phyloP scores from a whole-genome alignment of 2,888 invertebrate genomes.

The Argyra leucocephala region DNA sequence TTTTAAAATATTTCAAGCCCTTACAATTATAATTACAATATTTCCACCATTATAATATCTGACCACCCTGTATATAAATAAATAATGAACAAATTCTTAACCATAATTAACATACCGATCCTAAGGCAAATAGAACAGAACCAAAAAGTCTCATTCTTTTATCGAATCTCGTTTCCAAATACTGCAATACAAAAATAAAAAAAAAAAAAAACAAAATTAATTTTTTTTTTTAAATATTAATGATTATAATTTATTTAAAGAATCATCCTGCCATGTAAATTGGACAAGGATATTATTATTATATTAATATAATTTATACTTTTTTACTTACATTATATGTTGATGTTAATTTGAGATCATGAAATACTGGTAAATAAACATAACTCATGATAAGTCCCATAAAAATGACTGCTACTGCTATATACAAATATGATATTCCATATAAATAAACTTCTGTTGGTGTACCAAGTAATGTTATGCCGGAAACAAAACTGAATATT shows the following conservation, averaged over 20 bases:
- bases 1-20: too few species aligned
- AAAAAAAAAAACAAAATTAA: neutral
- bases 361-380: conserved; percentile 61
- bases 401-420: conserved; percentile 44
- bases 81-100: too few species aligned
- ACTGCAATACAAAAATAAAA: conserved; percentile 42
- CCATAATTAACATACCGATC: conserved; percentile 53
- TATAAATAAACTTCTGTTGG: conserved; percentile 71
- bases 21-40: too few species aligned
- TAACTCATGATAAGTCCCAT: conserved; percentile 54
- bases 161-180: conserved; percentile 57
- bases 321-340: conserved; percentile 56
- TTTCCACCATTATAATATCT: too few species aligned
- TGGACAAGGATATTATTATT: neutral
- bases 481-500: conserved; percentile 57
- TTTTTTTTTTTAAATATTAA: too few species aligned
- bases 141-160: conserved; percentile 57
- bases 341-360: conserved; percentile 60
- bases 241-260: too few species aligned
- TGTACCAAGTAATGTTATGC: conserved; percentile 65
- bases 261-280: neutral
- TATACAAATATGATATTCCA: conserved; percentile 62
- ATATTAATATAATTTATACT: neutral
- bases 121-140: conserved; percentile 54
- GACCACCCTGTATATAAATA: too few species aligned